These are phyloP conservation scores for Hystrix brachyura DNA, from an alignment of 2,113 vertebrate genomes.

Conservation along the genomic window DNA sequence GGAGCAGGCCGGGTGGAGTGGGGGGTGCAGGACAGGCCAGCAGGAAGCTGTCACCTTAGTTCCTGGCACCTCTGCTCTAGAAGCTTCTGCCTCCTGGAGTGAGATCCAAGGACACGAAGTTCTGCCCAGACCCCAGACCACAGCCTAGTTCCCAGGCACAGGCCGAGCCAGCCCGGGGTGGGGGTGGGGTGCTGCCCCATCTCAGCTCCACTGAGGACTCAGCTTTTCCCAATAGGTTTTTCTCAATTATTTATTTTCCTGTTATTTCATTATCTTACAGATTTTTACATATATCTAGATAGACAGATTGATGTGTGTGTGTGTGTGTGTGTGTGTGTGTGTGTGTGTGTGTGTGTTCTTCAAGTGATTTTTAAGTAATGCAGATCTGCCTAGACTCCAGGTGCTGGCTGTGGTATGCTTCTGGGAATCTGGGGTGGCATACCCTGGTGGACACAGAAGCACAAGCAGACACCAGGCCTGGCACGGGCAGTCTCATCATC, in stretches of 20 bases:
- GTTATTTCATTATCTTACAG: neutral
- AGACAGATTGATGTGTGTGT: too few relatives aligned
- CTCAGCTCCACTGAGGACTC: neutral
- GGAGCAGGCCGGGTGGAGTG: neutral
- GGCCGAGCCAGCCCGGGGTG: neutral
- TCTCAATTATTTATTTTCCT: neutral
- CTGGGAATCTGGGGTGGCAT: neutral
- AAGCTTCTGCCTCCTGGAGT: neutral
- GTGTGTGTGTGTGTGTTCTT: neutral
- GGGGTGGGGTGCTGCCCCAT: too few relatives aligned
- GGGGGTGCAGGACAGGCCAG: neutral
- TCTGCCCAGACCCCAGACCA: neutral
- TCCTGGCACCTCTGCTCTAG: neutral
- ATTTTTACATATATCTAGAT: neutral
- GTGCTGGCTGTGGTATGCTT: neutral
- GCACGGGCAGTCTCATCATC: neutral
- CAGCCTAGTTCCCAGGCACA: neutral
- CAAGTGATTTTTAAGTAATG: slow-evolving; percentile 55
- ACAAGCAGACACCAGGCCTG: neutral
- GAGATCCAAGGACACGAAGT: neutral
- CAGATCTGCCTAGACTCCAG: neutral
- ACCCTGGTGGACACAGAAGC: neutral
- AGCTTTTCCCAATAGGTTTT: neutral
- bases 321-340: neutral
- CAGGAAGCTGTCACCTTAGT: neutral